These are phyloP conservation scores for Narcine bancroftii DNA, from an alignment of 2,113 vertebrate species.

Conservation along the genomic window DNA sequence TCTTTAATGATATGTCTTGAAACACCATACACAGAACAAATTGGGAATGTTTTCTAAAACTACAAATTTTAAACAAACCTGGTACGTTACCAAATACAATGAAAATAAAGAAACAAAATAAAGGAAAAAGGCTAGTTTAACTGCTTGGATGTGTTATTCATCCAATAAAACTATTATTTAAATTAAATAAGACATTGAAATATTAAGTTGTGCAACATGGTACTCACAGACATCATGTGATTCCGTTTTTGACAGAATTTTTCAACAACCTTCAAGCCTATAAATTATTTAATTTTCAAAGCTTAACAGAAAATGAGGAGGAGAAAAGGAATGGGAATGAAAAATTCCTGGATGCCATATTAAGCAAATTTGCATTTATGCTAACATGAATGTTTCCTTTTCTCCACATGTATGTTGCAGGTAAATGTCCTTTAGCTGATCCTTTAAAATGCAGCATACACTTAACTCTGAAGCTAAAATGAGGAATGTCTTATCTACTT, in stretches of 20 bases:
- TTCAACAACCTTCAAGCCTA: constrained; percentile 11
- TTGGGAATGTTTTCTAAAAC: constrained; percentile 6
- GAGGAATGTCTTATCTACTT: constrained; percentile 30
- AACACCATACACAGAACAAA: constrained; percentile 29
- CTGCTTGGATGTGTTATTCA: neutral
- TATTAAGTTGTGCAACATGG: neutral
- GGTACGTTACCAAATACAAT: neutral
- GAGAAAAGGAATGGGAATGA: neutral
- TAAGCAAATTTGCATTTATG: constrained; percentile 22
- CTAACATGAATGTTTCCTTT: constrained; percentile 24
- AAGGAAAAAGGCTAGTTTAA: constrained; percentile 30
- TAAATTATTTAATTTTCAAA: constrained; percentile 19
- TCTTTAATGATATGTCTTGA: constrained; percentile 6
- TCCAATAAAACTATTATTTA: neutral
- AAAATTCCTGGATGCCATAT: constrained; percentile 26
- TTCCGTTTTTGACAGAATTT: neutral
- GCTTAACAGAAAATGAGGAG: neutral
- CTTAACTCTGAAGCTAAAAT: constrained; percentile 33
- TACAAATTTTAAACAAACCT: neutral
- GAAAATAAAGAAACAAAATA: constrained; percentile 28
- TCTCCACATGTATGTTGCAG: constrained; percentile 13
- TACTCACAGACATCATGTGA: constrained; percentile 11
- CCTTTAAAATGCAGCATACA: constrained; percentile 23
- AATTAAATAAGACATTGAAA: constrained; percentile 32
- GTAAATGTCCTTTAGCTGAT: constrained; percentile 33